A percentile compares a stretch with the other conserved stretches of the same genome.
These are phyloP conservation scores for Resseliella maxima DNA, from an alignment of 2,888 invertebrate species.

Conservation along the genomic window DNA sequence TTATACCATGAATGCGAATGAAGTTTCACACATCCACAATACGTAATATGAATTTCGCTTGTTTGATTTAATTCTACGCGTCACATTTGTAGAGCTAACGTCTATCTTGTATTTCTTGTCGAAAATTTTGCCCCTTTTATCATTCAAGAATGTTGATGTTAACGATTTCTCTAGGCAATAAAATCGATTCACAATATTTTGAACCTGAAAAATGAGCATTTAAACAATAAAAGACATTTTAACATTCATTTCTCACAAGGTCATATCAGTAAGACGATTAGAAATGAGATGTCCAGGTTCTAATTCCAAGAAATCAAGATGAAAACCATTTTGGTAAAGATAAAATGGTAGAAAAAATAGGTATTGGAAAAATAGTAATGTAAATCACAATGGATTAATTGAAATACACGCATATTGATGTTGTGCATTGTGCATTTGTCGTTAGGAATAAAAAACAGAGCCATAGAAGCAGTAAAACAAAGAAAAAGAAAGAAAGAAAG, in stretches of 20 bases:
- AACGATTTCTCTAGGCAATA: not conserved
- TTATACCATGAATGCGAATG: not conserved
- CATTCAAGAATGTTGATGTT: not conserved
- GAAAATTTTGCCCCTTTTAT: not conserved
- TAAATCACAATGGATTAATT: no score
- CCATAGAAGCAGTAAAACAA: not conserved
- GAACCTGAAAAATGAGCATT: slow-evolving; percentile 15
- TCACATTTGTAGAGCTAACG: not conserved
- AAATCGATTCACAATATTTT: slow-evolving; percentile 10
- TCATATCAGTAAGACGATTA: no score
- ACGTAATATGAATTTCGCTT: not conserved
- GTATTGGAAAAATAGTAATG: no score
- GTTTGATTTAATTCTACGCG: not conserved
- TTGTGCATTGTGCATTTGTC: no score
- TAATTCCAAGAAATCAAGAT: no score
- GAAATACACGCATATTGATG: no score
- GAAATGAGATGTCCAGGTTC: no score
- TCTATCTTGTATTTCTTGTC: not conserved
- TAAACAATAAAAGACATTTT: not conserved
- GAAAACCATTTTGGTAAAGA: no score
- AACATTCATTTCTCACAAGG: no score
- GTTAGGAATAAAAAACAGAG: no score
- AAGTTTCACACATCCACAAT: not conserved
- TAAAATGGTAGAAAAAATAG: no score
- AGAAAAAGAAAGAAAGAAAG: not conserved